Evolutionary conservation across 2,113 vertebrate genomes (phyloP).

Genomic region (Epinephelus fuscoguttatus): DNA sequence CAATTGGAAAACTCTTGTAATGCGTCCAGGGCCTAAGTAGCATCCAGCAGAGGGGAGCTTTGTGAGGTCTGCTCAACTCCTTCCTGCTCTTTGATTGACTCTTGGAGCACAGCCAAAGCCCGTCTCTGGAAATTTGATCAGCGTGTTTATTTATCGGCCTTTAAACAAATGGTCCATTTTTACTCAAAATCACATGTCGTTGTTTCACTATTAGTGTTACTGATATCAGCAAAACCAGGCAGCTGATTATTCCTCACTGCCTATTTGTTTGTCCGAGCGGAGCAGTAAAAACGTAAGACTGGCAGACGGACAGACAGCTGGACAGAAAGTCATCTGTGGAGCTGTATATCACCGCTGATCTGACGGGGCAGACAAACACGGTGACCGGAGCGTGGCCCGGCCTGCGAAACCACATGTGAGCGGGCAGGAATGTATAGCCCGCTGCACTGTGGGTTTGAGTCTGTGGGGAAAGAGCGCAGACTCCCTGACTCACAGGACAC

Average conservation of each 20-base stretch:
- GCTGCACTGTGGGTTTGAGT: constrained; percentile 69
- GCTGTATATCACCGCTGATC: constrained; percentile 47
- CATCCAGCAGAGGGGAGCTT: constrained; percentile 34
- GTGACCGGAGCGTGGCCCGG: constrained; percentile 63
- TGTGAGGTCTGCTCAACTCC: constrained; percentile 43
- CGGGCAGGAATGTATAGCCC: constrained; percentile 74
- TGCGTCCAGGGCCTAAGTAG: constrained; percentile 12
- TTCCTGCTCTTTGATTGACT: constrained; percentile 67
- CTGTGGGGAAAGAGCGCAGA: constrained; percentile 50
- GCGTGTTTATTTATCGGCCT: constrained; percentile 49
- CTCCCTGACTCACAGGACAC: constrained; percentile 75
- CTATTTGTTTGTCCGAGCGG: constrained; percentile 24
- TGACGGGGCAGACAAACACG: constrained; percentile 37
- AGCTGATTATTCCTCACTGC: constrained; percentile 27
- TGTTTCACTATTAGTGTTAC: constrained; percentile 30
- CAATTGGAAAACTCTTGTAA: constrained; percentile 51
- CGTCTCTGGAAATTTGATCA: constrained; percentile 67
- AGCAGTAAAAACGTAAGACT: constrained; percentile 14
- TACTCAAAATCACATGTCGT: constrained; percentile 39
- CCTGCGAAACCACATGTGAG: constrained; percentile 74
- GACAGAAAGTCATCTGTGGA: constrained; percentile 30
- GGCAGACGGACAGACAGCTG: constrained; percentile 8
- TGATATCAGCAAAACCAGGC: constrained; percentile 36
- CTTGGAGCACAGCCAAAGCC: constrained; percentile 58
- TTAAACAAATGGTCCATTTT: constrained; percentile 56